Evolutionary conservation across 1,140 invertebrate species (phyloP), one percentile per base, ranked within the genome.

Genomic region (Hyles euphorbiae): DNA sequence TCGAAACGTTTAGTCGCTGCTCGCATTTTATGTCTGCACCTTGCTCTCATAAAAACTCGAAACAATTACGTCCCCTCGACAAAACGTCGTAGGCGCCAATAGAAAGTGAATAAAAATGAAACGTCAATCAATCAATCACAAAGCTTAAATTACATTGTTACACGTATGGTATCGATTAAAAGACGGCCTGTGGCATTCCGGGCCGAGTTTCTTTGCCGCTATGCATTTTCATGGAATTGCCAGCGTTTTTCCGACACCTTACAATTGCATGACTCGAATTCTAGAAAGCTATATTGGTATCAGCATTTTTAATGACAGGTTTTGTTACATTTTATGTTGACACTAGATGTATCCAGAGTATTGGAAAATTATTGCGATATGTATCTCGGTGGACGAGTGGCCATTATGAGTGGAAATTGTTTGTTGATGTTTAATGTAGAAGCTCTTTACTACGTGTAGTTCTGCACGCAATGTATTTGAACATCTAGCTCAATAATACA

Each of bases 191-290:
- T 80, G 80, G 79, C 77, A 88, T 86, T 82, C 81, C 77, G 45
- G 56, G 65, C 71, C 82, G 65, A 78, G 86, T 86, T 87, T 85
- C 82, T 87, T 86, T 72, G 70, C 63, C 34, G 50, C 68, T 65
- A 76, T 86, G 70, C 78, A 87, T 88, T 88, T 88, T 88, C 83
- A 87, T 87, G 81, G 86, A 86, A 84, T 83, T 70, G 82, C 74
- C 64, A 73, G 63, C 73, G 81, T 88, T 88, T 88, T 88, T 87
- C 86, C 80, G 73, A 83, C 83, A 85, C 83, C 86, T 86, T 81
- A 79, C 82, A 82, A 87, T 78, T 78, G 82, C 83, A 79, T 86
- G 77, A 72, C 67, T 86, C 73, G 81, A 84, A 88, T 88, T 86
- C 86, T 88, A 87, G 81, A 88, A 81, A 87, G 81, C 73, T 76